Percentiles rank a stretch among this genome's conserved stretches.
Evolutionary conservation across 2,888 invertebrate species (phyloP).

Genomic region (Ophion ventricosus): DNA sequence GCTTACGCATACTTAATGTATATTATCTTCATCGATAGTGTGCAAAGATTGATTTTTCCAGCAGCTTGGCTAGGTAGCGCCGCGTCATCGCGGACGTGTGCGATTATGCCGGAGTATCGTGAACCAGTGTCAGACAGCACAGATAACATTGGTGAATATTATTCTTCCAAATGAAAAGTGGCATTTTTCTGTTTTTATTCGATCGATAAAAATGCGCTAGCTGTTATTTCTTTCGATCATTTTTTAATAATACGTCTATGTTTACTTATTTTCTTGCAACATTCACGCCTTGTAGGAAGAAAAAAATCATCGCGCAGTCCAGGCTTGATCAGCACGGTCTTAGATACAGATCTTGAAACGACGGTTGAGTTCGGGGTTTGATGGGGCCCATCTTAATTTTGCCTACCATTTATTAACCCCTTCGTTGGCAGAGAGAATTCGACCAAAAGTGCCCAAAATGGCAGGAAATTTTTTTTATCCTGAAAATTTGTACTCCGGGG

Average conservation of each 20-base stretch:
- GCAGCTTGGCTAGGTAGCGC: conserved; percentile 64
- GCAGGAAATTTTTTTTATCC: no score
- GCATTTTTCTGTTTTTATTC: neutral
- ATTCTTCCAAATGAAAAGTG: conserved; percentile 30
- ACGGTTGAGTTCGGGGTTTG: no score
- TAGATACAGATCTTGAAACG: no score
- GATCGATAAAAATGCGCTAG: conserved; percentile 6
- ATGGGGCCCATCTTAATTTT: no score
- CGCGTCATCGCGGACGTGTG: conserved; percentile 60
- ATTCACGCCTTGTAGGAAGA: conserved; percentile 56
- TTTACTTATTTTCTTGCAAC: conserved; percentile 29
- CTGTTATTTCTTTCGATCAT: neutral
- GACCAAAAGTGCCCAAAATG: no score
- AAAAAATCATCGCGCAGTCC: conserved; percentile 34
- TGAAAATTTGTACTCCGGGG: no score
- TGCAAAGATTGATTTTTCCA: conserved; percentile 67
- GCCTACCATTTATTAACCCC: no score
- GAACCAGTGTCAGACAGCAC: conserved; percentile 70
- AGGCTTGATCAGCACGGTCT: no score
- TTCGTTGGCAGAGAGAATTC: no score
- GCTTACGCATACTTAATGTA: no score
- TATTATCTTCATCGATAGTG: conserved; percentile 31
- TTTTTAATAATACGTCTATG: neutral
- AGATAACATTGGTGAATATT: conserved; percentile 73
- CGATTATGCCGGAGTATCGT: conserved; percentile 72